Evolutionary conservation across 1,140 invertebrate species (phyloP), one percentile per base, ranked within the genome.

Genomic region (Holotrichia oblita): DNA sequence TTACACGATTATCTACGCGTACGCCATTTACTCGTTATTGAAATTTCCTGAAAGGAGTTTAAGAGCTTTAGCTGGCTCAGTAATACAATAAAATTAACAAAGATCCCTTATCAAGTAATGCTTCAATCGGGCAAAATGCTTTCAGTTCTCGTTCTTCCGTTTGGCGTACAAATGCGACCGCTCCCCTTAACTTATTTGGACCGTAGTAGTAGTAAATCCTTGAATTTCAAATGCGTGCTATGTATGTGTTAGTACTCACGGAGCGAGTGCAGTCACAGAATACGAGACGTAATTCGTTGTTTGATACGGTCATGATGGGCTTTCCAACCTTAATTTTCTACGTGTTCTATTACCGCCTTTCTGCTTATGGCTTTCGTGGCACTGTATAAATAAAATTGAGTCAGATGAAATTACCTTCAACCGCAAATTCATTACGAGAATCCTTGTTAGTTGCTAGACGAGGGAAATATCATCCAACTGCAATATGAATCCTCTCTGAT

Each of bases 361-460:
- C 44, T 12, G 44, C 44, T 3, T 55, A 55, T 14, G 14, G 12
- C 6, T 55, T 55, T n/a, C 48, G 14, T 55, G 17, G 2, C 17
- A 55, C 48, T 55, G n/a, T 48, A 48, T 48, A 14, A 48, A 48
- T n/a, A 6, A 48, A 64, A 24, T 64, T 69, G 61, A 69, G 61
- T 27, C 27, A 3, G 61, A 27, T 69, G 61, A 27, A 69, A 69
- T 69, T 69, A 69, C 59, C 59, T 20, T 69, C 22, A 69, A 14
- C 22, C 61, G 6, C 22, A 69, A 69, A 69, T 69, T 27, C 61
- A 27, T 69, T 14, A 34, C 24, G 12, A 12, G 22, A 34, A 7
- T 27, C 14, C 27, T 14, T 22, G 22, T 27, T 10, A 48, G 61
- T 69, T 69, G 22, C 27, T 6, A 69, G 22, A 7, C 20, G 12